Evolutionary conservation across 2,888 invertebrate species (phyloP).

Genomic region (Phytoseiulus persimilis): DNA sequence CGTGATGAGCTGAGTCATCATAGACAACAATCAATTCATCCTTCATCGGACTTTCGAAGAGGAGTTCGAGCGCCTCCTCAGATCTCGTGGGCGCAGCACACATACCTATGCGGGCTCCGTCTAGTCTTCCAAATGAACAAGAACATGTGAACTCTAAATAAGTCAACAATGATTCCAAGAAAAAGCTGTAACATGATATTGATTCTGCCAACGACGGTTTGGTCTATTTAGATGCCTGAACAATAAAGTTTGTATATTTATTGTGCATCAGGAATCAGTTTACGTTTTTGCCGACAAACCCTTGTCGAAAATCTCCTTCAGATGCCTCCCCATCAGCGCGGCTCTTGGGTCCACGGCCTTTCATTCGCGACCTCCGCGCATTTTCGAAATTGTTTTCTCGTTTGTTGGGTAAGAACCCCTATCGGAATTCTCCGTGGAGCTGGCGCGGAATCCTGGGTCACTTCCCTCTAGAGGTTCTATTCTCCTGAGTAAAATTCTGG

Average conservation of each 20-base stretch:
- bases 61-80: background rate
- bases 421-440: too few species aligned
- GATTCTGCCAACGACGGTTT: background rate
- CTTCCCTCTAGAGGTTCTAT: too few species aligned
- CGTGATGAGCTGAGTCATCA: background rate
- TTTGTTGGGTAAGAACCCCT: too few species aligned
- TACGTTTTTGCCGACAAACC: too few species aligned
- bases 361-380: too few species aligned
- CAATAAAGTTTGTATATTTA: background rate
- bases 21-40: background rate
- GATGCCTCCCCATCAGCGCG: too few species aligned
- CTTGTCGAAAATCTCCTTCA: too few species aligned
- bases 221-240: background rate
- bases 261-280: background rate
- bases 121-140: background rate
- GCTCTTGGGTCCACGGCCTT: too few species aligned
- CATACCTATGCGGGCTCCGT: background rate
- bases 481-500: too few species aligned
- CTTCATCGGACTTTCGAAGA: background rate
- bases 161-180: background rate
- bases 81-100: background rate
- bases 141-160: background rate
- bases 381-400: too few species aligned
- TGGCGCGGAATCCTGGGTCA: too few species aligned
- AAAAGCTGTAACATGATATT: background rate